phyloP scores from a whole-genome alignment of 2,797 vertebrate genomes.

The Lacerta bilineata region DNA sequence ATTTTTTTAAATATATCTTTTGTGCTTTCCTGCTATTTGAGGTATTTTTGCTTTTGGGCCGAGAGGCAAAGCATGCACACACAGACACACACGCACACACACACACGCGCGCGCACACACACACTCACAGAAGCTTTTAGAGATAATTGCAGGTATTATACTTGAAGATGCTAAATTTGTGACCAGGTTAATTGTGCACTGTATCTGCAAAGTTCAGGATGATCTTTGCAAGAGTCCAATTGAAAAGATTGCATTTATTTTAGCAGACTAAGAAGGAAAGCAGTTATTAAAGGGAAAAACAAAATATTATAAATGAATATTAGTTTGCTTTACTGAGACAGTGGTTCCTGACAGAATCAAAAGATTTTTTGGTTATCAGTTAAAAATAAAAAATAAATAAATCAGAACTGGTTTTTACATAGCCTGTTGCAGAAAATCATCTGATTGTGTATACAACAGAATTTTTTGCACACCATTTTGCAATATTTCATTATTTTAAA shows the following conservation, averaged over 20 bases:
- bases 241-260: slow-evolving; percentile 32
- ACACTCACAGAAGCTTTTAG: slow-evolving; percentile 11
- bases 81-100: background rate
- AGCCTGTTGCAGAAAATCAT: background rate
- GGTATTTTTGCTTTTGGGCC: background rate
- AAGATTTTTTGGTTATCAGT: background rate
- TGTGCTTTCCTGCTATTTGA: background rate
- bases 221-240: slow-evolving; percentile 26
- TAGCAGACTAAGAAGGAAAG: slow-evolving; percentile 36
- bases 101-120: too few relatives aligned
- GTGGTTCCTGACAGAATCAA: slow-evolving; percentile 2
- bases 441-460: background rate
- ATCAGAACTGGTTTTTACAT: background rate
- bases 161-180: slow-evolving; percentile 42
- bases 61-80: slow-evolving; percentile 12
- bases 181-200: slow-evolving; percentile 43
- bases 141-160: background rate
- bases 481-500: background rate
- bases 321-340: background rate
- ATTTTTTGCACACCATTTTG: background rate
- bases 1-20: background rate
- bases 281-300: slow-evolving; percentile 26
- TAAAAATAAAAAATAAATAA: background rate
- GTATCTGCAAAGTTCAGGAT: slow-evolving; percentile 40
- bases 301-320: slow-evolving; percentile 32